Conservation (phyloP, 2,113 vertebrate species). For the Siniperca chuatsi region DNA sequence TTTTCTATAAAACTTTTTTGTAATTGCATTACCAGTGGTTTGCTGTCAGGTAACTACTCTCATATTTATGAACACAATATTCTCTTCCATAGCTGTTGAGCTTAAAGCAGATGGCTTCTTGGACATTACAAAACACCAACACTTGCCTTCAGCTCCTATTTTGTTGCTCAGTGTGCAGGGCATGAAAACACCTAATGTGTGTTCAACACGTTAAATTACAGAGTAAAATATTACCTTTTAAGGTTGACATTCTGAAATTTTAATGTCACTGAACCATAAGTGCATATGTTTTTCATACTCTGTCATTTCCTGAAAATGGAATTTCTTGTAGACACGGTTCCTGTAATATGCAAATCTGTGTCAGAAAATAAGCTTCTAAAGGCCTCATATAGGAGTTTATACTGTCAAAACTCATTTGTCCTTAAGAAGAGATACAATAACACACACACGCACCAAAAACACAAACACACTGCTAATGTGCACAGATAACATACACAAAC, state of each 20-base stretch:
- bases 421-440: slow-evolving; percentile 8
- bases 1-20: no score
- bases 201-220: background rate
- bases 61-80: background rate
- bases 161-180: background rate
- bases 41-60: no score
- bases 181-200: background rate
- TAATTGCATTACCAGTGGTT: no score
- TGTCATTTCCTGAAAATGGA: background rate
- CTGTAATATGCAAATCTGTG: background rate
- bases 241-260: slow-evolving; percentile 3
- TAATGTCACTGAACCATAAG: slow-evolving; percentile 9
- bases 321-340: background rate
- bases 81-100: background rate
- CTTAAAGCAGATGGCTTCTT: background rate
- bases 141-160: background rate
- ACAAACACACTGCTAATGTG: background rate
- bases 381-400: slow-evolving; percentile 19
- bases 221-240: background rate
- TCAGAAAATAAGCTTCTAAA: slow-evolving; percentile 23
- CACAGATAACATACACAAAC: background rate
- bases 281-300: slow-evolving; percentile 10
- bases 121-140: background rate
- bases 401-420: slow-evolving; percentile 42
- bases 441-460: background rate